These are phyloP conservation scores for Salarias fasciatus DNA, from an alignment of 2,797 vertebrate genomes.

Conservation along the genomic window DNA sequence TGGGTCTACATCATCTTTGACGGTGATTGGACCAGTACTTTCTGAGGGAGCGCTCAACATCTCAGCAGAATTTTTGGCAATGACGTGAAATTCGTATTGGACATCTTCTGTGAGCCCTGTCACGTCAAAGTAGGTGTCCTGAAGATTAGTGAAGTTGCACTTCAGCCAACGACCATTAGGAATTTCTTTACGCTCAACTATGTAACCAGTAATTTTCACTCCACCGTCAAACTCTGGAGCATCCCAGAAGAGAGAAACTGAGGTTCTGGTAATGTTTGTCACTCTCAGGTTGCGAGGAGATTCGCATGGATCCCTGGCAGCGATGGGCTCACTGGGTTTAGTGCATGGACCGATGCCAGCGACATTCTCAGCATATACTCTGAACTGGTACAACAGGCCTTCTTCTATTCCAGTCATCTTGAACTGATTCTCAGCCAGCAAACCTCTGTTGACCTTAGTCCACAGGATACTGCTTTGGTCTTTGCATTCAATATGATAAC, in stretches of 20 bases:
- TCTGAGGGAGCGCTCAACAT: slow-evolving; percentile 92
- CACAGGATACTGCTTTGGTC: slow-evolving; percentile 96
- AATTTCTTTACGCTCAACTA: slow-evolving; percentile 93
- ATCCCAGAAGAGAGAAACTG: slow-evolving; percentile 94
- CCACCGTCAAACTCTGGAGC: slow-evolving; percentile 93
- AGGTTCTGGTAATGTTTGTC: slow-evolving; percentile 95
- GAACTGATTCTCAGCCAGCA: slow-evolving; percentile 91
- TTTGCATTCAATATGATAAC: slow-evolving; percentile 96
- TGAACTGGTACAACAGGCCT: slow-evolving; percentile 93
- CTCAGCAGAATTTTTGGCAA: slow-evolving; percentile 95
- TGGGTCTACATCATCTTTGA: slow-evolving; percentile 96
- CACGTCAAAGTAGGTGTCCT: slow-evolving; percentile 94
- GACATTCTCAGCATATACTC: slow-evolving; percentile 94
- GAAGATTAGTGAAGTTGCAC: slow-evolving; percentile 94
- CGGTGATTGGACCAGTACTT: slow-evolving; percentile 92
- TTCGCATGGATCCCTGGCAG: slow-evolving; percentile 97
- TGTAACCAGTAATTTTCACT: slow-evolving; percentile 94
- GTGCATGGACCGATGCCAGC: slow-evolving; percentile 94
- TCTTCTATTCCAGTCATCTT: slow-evolving; percentile 95
- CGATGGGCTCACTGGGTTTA: slow-evolving; percentile 90
- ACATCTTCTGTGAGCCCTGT: slow-evolving; percentile 96
- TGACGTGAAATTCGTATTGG: slow-evolving; percentile 94
- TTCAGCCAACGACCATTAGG: slow-evolving; percentile 97
- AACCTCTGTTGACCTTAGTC: slow-evolving; percentile 93
- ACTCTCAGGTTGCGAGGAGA: slow-evolving; percentile 93